phyloP scores from a whole-genome alignment of 2,888 invertebrate genomes.

The Pandemis cinnamomeana region DNA sequence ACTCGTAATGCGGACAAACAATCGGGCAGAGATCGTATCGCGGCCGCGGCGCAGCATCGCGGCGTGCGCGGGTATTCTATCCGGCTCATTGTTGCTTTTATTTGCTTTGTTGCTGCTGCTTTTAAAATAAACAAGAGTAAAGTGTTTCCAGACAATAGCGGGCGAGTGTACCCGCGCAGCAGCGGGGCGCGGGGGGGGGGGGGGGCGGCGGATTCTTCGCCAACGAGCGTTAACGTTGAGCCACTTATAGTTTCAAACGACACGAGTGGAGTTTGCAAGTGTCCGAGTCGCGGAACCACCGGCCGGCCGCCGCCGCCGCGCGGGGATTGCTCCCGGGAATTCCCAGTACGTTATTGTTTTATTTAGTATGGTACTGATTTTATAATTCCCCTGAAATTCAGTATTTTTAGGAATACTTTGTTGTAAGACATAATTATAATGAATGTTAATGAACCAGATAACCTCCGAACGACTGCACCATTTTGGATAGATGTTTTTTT shows the following conservation, averaged over 20 bases:
- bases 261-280: constrained; percentile 60
- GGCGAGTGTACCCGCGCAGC: constrained; percentile 8
- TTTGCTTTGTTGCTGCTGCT: constrained; percentile 37
- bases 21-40: constrained; percentile 28
- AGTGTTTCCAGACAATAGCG: constrained; percentile 37
- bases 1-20: constrained; percentile 34
- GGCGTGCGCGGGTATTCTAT: constrained; percentile 19
- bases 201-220: constrained; percentile 47
- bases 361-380: too few species aligned
- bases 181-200: constrained; percentile 43
- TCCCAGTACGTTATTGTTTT: too few species aligned
- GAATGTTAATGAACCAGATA: too few species aligned
- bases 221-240: constrained; percentile 60
- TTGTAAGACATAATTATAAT: too few species aligned
- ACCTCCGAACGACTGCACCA: too few species aligned
- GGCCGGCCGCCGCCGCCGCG: constrained; percentile 4
- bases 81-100: constrained; percentile 40
- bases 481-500: too few species aligned
- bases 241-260: constrained; percentile 63
- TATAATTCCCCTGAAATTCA: too few species aligned
- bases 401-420: too few species aligned
- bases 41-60: constrained; percentile 3
- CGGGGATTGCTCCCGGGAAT: too few species aligned
- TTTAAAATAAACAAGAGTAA: constrained; percentile 39
- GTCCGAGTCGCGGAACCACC: constrained; percentile 58